A percentile compares a stretch with the other conserved stretches of the same genome.
Evolutionary conservation across 2,797 vertebrate genomes (phyloP).

Genomic region (Diceros bicornis): DNA sequence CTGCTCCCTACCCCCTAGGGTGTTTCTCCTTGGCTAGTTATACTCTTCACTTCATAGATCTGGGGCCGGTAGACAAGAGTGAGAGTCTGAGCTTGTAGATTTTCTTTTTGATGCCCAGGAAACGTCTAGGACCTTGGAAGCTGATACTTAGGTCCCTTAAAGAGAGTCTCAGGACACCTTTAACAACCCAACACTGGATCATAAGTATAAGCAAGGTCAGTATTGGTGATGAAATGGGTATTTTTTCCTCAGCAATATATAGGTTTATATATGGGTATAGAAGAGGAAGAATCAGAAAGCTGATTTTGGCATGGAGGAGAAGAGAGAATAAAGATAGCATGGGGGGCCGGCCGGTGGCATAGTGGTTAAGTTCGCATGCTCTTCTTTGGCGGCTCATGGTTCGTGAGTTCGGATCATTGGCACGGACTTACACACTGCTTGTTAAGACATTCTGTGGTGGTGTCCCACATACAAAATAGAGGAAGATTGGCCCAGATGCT

Average conservation of each 20-base stretch:
- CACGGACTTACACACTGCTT: too few species aligned
- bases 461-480: too few species aligned
- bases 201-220: neutral
- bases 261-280: neutral
- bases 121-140: neutral
- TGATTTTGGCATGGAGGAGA: neutral
- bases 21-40: neutral
- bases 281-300: neutral
- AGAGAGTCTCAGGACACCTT: neutral
- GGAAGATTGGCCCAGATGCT: too few species aligned
- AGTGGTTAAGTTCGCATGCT: too few species aligned
- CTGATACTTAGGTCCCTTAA: neutral
- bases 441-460: too few species aligned
- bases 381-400: too few species aligned
- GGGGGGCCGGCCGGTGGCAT: too few species aligned
- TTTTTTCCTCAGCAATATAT: neutral
- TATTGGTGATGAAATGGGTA: neutral
- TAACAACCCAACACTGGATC: neutral
- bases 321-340: neutral
- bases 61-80: neutral
- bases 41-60: neutral
- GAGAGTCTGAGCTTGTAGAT: neutral
- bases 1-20: neutral
- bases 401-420: too few species aligned
- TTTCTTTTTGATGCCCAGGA: constrained; percentile 4